Conservation (phyloP, 2,888 invertebrate genomes). For the Blomia tropicalis region DNA sequence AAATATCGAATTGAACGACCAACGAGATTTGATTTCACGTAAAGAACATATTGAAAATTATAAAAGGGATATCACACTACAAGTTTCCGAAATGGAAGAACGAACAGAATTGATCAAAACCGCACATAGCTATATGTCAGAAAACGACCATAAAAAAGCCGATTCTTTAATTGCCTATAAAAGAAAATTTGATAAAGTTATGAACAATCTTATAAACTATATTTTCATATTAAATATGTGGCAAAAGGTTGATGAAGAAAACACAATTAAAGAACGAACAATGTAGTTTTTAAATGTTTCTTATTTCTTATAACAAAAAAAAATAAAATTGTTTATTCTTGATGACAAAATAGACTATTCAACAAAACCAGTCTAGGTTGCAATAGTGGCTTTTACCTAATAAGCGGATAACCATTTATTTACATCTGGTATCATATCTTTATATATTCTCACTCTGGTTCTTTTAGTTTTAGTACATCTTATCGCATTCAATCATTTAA, state of each 20-base stretch:
- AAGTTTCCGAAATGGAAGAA: not conserved
- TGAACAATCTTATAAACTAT: not conserved
- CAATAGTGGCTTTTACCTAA: not conserved
- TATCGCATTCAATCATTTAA: too few species aligned
- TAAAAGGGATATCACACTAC: not conserved
- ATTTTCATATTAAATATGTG: not conserved
- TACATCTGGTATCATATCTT: too few species aligned
- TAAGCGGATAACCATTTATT: too few species aligned
- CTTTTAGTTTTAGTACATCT: too few species aligned
- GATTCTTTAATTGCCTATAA: not conserved
- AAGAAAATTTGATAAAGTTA: not conserved
- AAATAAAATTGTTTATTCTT: constrained; percentile 9
- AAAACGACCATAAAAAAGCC: not conserved
- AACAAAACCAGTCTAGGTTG: not conserved
- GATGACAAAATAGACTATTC: too few species aligned
- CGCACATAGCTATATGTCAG: constrained; percentile 10
- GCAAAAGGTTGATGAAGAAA: not conserved
- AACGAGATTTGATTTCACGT: constrained; percentile 1
- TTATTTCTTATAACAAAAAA: too few species aligned
- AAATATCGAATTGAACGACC: not conserved
- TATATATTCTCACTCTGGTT: too few species aligned
- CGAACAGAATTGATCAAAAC: not conserved
- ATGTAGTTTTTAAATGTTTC: too few species aligned
- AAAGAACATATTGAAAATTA: constrained; percentile 7
- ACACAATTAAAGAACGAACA: too few species aligned